Base-by-base conservation (phyloP, 2,113 vertebrate genomes). In the Clarias gariepinus region DNA sequence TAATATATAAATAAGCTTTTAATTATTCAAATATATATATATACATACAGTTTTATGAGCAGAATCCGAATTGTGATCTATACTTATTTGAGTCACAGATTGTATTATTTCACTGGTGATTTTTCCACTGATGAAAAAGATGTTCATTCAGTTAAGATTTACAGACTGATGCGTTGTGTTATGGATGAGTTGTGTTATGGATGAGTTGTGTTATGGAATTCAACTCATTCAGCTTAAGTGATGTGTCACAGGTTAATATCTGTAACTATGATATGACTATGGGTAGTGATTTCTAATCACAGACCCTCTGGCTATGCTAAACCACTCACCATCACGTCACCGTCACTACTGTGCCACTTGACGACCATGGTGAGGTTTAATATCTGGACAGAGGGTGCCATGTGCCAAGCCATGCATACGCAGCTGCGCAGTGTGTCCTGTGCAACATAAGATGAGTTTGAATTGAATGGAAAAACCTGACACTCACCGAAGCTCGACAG, bases 401-500 rank as follows among this genome's bases (percentile, higher is more conserved):
- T 58, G 77, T 60, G 77, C 28, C 73, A 53, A 12, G 25, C 0
- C 73, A 33, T 80, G 28, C n/a, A 30, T 33, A 3, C 52, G n/a
- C 76, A 78, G 15, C 15, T 33, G 77, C 15, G 57, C 53, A 77
- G 47, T 76, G 23, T 76, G 47, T n/a, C 16, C 25, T 36, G 30
- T 60, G 28, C 53, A 58, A 60, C n/a, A 3, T 7, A 10, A 80
- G 28, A 18, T 33, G 55, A 33, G 55, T 13, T 33, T 19, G 53
- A 13, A 4, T 80, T 58, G 18, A 58, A 79, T 47, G 9, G 47
- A 58, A 79, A 21, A 41, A 11, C 11, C 3, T 41, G 5, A 58
- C 28, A 94, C 96, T 94, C 91, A 99, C 98, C 96, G 95, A 93
- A 57, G 96, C 93, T 28, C 91, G 90, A 92, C 97, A 98, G 87